phyloP scores from a whole-genome alignment of 2,113 vertebrate genomes.

The Xyrauchen texanus region DNA sequence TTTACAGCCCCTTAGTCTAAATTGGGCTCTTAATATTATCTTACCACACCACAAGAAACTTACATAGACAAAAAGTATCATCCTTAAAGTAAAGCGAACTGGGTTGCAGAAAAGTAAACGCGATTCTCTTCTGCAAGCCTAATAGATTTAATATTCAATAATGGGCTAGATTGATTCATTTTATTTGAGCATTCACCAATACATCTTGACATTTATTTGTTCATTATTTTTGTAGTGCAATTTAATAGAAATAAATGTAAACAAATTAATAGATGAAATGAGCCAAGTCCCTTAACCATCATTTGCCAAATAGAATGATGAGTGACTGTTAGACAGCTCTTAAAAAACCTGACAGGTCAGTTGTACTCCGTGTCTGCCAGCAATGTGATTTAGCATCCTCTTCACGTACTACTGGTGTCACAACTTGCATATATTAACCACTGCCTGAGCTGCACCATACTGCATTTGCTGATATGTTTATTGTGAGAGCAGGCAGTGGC shows the following conservation, averaged over 20 bases:
- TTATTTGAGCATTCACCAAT: not conserved
- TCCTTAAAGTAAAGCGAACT: not conserved
- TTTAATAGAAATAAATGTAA: too few species aligned
- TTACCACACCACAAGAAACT: not conserved
- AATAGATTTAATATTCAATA: not conserved
- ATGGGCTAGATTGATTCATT: not conserved
- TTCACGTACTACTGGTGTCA: slow-evolving; percentile 52
- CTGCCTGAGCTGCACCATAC: slow-evolving; percentile 44
- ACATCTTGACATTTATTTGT: not conserved
- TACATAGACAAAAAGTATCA: not conserved
- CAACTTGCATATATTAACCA: slow-evolving; percentile 36
- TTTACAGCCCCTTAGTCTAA: slow-evolving; percentile 14
- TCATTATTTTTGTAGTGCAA: not conserved
- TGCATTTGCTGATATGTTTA: slow-evolving; percentile 51
- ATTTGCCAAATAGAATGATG: slow-evolving; percentile 7
- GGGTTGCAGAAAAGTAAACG: too few species aligned
- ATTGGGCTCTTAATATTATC: not conserved
- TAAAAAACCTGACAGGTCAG: slow-evolving; percentile 43
- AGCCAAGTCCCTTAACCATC: not conserved
- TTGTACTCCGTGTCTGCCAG: slow-evolving; percentile 39
- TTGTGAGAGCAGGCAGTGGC: slow-evolving; percentile 46
- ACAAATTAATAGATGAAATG: not conserved
- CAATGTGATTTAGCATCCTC: slow-evolving; percentile 51
- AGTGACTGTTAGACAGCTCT: slow-evolving; percentile 43
- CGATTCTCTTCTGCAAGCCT: not conserved